These are phyloP conservation scores for Neodiprion lecontei DNA, from an alignment of 1,140 invertebrate species.

Conservation along the genomic window DNA sequence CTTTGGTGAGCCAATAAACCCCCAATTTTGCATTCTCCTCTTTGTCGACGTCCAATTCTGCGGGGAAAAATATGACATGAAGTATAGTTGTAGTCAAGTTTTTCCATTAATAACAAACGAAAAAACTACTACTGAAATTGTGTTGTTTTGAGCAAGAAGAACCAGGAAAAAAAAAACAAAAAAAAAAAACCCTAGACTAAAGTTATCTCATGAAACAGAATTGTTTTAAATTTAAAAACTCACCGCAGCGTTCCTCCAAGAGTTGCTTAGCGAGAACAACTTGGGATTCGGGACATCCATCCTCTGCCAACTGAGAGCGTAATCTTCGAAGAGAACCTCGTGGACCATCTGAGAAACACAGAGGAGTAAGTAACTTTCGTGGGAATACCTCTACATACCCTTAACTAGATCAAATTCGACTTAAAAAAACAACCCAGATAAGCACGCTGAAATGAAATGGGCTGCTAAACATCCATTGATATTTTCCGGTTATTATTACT, in stretches of 20 bases:
- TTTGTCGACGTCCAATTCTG: slow-evolving; percentile 64
- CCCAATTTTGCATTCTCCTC: slow-evolving; percentile 73
- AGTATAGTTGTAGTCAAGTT: background rate
- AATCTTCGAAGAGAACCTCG: slow-evolving; percentile 70
- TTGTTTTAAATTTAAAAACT: slow-evolving; percentile 43
- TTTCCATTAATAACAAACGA: too few species aligned
- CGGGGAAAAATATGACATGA: slow-evolving; percentile 9
- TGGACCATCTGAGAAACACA: slow-evolving; percentile 67
- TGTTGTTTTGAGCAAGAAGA: slow-evolving; percentile 8
- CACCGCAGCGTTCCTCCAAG: slow-evolving; percentile 74
- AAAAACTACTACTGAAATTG: slow-evolving; percentile 18
- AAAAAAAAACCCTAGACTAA: slow-evolving; percentile 10
- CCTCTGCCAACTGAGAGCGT: slow-evolving; percentile 76
- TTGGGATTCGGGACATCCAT: slow-evolving; percentile 83
- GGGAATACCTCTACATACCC: background rate
- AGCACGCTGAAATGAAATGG: background rate
- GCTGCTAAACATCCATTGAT: background rate
- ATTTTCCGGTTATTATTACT: background rate
- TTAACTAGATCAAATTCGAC: background rate
- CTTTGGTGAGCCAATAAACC: slow-evolving; percentile 87
- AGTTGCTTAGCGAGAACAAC: slow-evolving; percentile 79
- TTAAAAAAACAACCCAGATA: background rate
- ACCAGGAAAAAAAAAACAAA: slow-evolving; percentile 3
- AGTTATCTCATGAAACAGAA: background rate
- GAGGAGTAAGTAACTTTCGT: slow-evolving; percentile 32